A percentile compares a stretch with the other conserved stretches of the same genome.
Conservation (phyloP, 1,140 invertebrate species). For the Ceratosolen solmsi region DNA sequence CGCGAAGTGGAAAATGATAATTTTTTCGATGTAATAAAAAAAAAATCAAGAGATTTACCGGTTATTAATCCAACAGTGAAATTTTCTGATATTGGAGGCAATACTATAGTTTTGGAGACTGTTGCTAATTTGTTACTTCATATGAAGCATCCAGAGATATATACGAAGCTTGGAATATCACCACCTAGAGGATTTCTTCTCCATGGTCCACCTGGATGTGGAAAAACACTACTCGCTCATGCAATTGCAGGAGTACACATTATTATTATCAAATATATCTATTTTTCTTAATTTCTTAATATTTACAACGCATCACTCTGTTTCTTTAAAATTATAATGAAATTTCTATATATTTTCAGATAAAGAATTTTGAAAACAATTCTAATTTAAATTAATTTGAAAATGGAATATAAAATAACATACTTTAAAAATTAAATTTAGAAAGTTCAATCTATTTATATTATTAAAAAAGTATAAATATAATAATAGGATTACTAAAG, state of each 20-base stretch:
- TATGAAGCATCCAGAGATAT: slow-evolving; percentile 89
- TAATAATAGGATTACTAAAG: too few relatives aligned
- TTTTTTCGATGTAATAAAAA: slow-evolving; percentile 59
- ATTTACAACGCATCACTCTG: too few relatives aligned
- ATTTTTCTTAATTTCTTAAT: too few relatives aligned
- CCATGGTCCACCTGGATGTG: slow-evolving; percentile 94
- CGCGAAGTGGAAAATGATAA: slow-evolving; percentile 69
- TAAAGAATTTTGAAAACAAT: too few relatives aligned
- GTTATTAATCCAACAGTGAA: slow-evolving; percentile 73
- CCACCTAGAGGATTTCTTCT: slow-evolving; percentile 89
- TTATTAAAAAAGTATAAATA: too few relatives aligned
- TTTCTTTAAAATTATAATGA: too few relatives aligned
- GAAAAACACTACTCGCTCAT: slow-evolving; percentile 92
- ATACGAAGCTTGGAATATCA: slow-evolving; percentile 83
- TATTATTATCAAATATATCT: too few relatives aligned
- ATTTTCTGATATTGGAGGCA: slow-evolving; percentile 85
- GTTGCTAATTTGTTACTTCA: slow-evolving; percentile 87
- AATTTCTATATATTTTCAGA: too few relatives aligned
- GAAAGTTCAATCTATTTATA: too few relatives aligned
- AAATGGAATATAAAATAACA: too few relatives aligned
- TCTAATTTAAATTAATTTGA: too few relatives aligned
- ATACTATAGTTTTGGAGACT: slow-evolving; percentile 82
- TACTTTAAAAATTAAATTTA: too few relatives aligned
- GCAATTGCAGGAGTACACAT: slow-evolving; percentile 90
- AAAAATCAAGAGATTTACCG: slow-evolving; percentile 61